Base-by-base conservation (phyloP, 2,113 vertebrate species). In the Vombatus ursinus region DNA sequence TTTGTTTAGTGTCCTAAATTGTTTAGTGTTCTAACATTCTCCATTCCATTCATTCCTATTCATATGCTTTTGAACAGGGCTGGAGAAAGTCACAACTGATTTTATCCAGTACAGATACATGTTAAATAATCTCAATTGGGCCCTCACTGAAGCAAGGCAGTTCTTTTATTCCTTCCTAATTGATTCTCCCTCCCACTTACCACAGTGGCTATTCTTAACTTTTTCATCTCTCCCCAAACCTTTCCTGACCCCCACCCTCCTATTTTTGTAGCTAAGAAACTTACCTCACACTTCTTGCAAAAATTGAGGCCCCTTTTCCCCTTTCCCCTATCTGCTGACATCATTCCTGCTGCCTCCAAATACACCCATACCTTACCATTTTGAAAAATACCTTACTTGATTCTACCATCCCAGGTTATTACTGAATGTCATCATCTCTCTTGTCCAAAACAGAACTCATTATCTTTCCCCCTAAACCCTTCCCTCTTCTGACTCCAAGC, bases 221-320 rank as follows among this genome's bases (percentile, higher is more conserved):
- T 84, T 84, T 84, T 77, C 37, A n/a, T 77, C 37, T 77, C 6
- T 77, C n/a, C 37, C 44, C 68, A n/a, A 84, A 3, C 19, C 37
- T 22, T 22, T 19, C n/a, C 6, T 8, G n/a, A 7, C 0, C 37
- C n/a, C 14, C 16, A 2, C n/a, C 37, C 6, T 22, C 4, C n/a
- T 84, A 84, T 10, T 22, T 84, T 44, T 44, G 16, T 22, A 84
- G 37, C 16, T 22, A 44, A 84, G 68, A 84, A 44, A 44, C 61
- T 84, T 84, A 44, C 0, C n/a, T 84, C n/a, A 84, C 44, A 44
- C 19, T 84, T 37, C 10, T 68, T 84, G 4, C 2, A 84, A 84
- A 84, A 19, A 44, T 84, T n/a, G n/a, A 84, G n/a, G 19, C 37
- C 57, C 37, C 37, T 7, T 44, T 84, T 44, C 10, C 37, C 54